Conservation (phyloP, 2,888 invertebrate species). For the Oasisia sp. region DNA sequence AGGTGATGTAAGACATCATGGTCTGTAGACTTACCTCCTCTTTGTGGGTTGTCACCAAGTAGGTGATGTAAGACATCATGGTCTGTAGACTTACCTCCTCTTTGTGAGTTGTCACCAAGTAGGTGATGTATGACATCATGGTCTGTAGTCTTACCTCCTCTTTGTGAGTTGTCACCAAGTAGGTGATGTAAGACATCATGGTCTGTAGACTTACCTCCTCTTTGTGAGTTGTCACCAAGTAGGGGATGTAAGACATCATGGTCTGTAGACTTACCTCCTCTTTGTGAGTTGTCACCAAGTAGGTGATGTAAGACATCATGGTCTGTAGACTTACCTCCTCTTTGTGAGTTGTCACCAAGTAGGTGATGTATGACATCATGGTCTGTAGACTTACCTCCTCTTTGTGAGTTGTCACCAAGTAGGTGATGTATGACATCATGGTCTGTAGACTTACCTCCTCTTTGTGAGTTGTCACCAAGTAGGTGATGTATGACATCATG, state of each 20-base stretch:
- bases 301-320: too few species aligned
- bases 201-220: conserved; percentile 59
- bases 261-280: conserved; percentile 24
- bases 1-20: conserved; percentile 56
- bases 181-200: conserved; percentile 56
- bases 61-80: conserved; percentile 53
- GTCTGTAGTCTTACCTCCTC: conserved; percentile 58
- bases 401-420: too few species aligned
- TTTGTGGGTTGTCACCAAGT: conserved; percentile 58
- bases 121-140: conserved; percentile 56
- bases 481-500: conserved; percentile 50
- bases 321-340: too few species aligned
- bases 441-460: too few species aligned
- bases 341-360: too few species aligned
- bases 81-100: conserved; percentile 51
- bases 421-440: too few species aligned
- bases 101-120: conserved; percentile 49
- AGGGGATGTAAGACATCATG: conserved; percentile 53
- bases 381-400: too few species aligned
- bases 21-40: conserved; percentile 59
- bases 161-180: conserved; percentile 49
- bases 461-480: too few species aligned
- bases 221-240: conserved; percentile 58
- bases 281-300: too few species aligned
- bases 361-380: too few species aligned